Conservation (phyloP, 2,888 invertebrate species). For the Drosophila mettleri region DNA sequence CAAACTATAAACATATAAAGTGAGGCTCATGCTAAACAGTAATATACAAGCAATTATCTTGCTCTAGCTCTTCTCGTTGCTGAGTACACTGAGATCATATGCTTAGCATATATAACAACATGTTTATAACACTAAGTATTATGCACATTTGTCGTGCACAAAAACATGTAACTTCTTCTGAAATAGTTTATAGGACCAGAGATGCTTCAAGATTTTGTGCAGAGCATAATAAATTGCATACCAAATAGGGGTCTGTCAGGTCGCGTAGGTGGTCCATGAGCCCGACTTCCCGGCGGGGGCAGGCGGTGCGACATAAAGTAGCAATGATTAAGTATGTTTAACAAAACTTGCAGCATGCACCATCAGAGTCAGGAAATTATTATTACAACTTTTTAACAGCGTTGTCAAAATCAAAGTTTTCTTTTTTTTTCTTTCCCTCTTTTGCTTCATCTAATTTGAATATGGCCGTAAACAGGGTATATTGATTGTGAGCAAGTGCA, state of each 20-base stretch:
- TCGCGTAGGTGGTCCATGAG: slow-evolving; percentile 40
- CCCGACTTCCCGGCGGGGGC: neutral
- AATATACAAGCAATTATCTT: no score
- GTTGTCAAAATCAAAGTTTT: slow-evolving; percentile 35
- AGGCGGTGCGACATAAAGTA: slow-evolving; percentile 9
- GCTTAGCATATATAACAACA: no score
- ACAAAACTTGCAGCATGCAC: slow-evolving; percentile 62
- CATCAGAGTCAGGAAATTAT: slow-evolving; percentile 78
- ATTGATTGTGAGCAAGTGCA: neutral
- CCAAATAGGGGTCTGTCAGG: slow-evolving; percentile 17
- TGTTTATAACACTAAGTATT: no score
- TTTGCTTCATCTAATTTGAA: neutral
- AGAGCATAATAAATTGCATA: slow-evolving; percentile 12
- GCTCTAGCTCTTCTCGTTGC: no score
- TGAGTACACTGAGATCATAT: no score
- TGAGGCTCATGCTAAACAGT: no score
- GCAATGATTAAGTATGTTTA: slow-evolving; percentile 50
- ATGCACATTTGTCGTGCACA: no score
- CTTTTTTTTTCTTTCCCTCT: slow-evolving; percentile 3
- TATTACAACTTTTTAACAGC: slow-evolving; percentile 66
- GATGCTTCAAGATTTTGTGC: neutral
- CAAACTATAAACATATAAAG: no score
- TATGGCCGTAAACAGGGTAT: neutral
- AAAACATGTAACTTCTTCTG: neutral
- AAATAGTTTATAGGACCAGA: neutral